A percentile compares a stretch with the other conserved stretches of the same genome.
These are phyloP conservation scores for Rallus crepitans DNA, from an alignment of 2,797 vertebrate species.

Conservation along the genomic window DNA sequence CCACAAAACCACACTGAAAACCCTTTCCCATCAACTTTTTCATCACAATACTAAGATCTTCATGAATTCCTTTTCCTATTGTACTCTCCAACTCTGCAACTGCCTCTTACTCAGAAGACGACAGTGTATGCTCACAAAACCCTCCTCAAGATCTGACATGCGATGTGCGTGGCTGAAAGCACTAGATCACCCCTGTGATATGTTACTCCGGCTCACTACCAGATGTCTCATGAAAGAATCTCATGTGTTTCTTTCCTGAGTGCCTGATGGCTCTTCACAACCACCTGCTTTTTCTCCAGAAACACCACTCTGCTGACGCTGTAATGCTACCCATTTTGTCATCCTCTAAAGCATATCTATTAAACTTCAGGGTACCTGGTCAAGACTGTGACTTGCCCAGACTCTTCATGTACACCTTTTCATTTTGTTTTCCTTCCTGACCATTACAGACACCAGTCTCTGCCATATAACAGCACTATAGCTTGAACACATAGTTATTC, in stretches of 20 bases:
- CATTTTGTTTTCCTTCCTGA: not conserved
- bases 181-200: not conserved
- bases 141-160: accelerated
- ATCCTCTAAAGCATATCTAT: not conserved
- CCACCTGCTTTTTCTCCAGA: not conserved
- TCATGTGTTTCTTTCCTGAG: not conserved
- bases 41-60: not conserved
- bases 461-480: not conserved
- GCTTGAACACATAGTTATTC: not conserved
- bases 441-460: not conserved
- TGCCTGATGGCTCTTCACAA: not conserved
- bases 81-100: not conserved
- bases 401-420: not conserved
- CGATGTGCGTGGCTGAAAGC: accelerated
- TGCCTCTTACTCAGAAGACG: not conserved
- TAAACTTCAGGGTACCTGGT: not conserved
- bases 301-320: not conserved
- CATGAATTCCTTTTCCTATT: not conserved
- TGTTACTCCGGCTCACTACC: not conserved
- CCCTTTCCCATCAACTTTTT: not conserved
- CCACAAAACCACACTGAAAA: not conserved
- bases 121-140: not conserved
- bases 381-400: not conserved
- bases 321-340: not conserved
- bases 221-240: not conserved